phyloP scores from a whole-genome alignment of 2,888 invertebrate species.

The Tubulanus polymorphus region DNA sequence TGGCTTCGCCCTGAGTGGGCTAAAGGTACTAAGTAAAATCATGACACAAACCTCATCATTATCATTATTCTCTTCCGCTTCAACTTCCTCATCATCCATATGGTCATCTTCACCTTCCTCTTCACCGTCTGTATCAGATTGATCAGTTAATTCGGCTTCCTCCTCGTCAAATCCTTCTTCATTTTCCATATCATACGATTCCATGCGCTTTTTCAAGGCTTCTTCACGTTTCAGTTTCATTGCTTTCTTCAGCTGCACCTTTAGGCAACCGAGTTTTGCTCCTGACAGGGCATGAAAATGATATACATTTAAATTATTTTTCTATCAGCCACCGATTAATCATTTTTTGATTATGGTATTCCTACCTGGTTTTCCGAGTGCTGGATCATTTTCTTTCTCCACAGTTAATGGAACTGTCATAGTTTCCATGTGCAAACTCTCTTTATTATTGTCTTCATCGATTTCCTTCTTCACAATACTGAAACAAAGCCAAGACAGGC shows the following conservation, averaged over 20 bases:
- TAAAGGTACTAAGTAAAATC: too few relatives aligned
- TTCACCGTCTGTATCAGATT: slow-evolving; percentile 47
- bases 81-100: slow-evolving; percentile 10
- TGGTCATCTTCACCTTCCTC: slow-evolving; percentile 32
- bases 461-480: slow-evolving; percentile 51
- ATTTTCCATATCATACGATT: slow-evolving; percentile 53
- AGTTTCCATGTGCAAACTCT: slow-evolving; percentile 42
- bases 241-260: slow-evolving; percentile 66
- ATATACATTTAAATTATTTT: too few relatives aligned
- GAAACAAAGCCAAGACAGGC: too few relatives aligned
- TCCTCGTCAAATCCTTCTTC: slow-evolving; percentile 49
- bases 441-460: slow-evolving; percentile 36
- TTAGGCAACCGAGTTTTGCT: slow-evolving; percentile 66
- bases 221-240: slow-evolving; percentile 69
- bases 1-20: too few relatives aligned
- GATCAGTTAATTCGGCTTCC: slow-evolving; percentile 52
- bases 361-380: slow-evolving; percentile 33
- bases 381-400: slow-evolving; percentile 30
- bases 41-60: too few relatives aligned
- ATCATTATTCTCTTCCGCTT: slow-evolving; percentile 21
- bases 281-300: slow-evolving; percentile 63
- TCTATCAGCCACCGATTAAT: not conserved
- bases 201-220: slow-evolving; percentile 66
- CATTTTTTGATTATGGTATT: not conserved
- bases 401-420: slow-evolving; percentile 38